Conservation (phyloP, 1,140 invertebrate genomes). For the Papilio machaon region DNA sequence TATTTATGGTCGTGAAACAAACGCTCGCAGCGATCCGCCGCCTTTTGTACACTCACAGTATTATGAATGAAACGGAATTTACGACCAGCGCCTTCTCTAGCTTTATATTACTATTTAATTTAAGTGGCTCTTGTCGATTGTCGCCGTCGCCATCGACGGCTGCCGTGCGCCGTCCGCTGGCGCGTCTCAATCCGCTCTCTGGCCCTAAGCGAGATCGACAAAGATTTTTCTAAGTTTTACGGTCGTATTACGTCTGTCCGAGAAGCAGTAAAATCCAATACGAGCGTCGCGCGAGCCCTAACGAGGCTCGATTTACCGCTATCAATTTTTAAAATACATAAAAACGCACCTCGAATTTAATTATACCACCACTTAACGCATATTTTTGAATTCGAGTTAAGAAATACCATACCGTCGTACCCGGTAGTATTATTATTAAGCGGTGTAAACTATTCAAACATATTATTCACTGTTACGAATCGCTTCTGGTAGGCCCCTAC, state of each 20-base stretch:
- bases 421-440: slow-evolving; percentile 65
- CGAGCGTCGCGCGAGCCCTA: slow-evolving; percentile 63
- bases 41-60: slow-evolving; percentile 51
- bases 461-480: slow-evolving; percentile 80
- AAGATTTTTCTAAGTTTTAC: slow-evolving; percentile 78
- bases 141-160: slow-evolving; percentile 39
- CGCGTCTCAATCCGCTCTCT: slow-evolving; percentile 58
- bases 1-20: slow-evolving; percentile 79
- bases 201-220: slow-evolving; percentile 54
- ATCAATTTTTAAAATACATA: slow-evolving; percentile 71
- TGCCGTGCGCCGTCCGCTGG: slow-evolving; percentile 31
- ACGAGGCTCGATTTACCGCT: slow-evolving; percentile 76
- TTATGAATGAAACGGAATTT: slow-evolving; percentile 78
- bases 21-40: slow-evolving; percentile 59
- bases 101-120: slow-evolving; percentile 59
- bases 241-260: slow-evolving; percentile 62
- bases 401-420: slow-evolving; percentile 23
- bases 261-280: slow-evolving; percentile 73
- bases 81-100: slow-evolving; percentile 67
- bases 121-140: slow-evolving; percentile 47
- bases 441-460: slow-evolving; percentile 72
- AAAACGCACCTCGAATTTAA: slow-evolving; percentile 63
- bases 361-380: slow-evolving; percentile 47
- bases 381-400: not conserved
- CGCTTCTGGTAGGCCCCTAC: slow-evolving; percentile 73